phyloP scores from a whole-genome alignment of 1,140 invertebrate genomes.

The Druon quercuslanigerum region DNA sequence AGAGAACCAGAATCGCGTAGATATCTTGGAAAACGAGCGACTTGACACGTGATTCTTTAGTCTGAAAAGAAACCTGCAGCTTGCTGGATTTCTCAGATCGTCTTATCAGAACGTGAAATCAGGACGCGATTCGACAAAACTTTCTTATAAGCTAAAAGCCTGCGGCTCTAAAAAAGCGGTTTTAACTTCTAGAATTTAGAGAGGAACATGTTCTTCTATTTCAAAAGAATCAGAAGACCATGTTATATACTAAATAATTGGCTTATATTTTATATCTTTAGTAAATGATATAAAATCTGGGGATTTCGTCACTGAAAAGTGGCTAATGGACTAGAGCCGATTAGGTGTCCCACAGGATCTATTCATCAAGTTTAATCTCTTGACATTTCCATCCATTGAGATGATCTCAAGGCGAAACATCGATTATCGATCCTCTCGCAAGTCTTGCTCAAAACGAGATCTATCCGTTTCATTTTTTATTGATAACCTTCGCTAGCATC shows the following conservation, averaged over 20 bases:
- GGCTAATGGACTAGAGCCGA: not conserved
- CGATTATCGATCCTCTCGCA: not conserved
- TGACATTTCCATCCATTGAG: not conserved
- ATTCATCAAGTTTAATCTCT: constrained; percentile 5
- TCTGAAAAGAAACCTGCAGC: constrained; percentile 11
- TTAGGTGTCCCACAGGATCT: not conserved
- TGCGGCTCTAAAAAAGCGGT: not conserved
- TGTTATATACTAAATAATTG: no score
- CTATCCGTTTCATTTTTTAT: constrained; percentile 18
- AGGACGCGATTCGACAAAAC: not conserved
- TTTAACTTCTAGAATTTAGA: no score
- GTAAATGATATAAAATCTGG: not conserved
- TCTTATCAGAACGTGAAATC: constrained; percentile 7
- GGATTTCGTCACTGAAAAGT: not conserved
- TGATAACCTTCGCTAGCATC: constrained; percentile 23
- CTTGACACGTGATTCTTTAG: constrained; percentile 14
- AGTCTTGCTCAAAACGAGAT: constrained; percentile 5
- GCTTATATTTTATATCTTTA: not conserved
- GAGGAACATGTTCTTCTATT: no score
- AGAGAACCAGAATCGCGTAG: constrained; percentile 57
- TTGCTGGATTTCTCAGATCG: not conserved
- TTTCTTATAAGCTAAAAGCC: not conserved
- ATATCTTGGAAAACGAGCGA: constrained; percentile 47
- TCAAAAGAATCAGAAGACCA: no score
- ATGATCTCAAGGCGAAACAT: not conserved